Evolutionary conservation across 2,888 invertebrate species (phyloP).

Genomic region (Magallana nippona): DNA sequence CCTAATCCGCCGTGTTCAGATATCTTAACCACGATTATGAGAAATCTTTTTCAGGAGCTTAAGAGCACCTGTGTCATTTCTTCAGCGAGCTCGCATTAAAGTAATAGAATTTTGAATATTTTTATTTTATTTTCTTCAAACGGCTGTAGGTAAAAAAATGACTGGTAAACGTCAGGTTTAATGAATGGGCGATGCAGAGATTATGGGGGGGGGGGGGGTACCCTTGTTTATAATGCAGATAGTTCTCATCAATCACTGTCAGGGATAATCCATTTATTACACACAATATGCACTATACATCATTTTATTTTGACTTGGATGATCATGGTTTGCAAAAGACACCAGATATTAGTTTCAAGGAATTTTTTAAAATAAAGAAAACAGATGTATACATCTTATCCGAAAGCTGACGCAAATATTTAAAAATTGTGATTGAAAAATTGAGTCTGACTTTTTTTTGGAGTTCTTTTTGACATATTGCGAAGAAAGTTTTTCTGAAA

Average conservation of each 20-base stretch:
- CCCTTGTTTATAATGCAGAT: background rate
- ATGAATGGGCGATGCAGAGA: constrained; percentile 7
- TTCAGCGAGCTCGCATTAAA: constrained; percentile 6
- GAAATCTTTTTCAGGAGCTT: constrained; percentile 18
- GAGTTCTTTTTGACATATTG: background rate
- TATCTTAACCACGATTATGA: constrained; percentile 28
- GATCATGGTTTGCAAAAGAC: background rate
- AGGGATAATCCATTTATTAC: background rate
- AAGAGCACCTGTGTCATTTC: constrained; percentile 27
- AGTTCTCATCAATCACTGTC: constrained; percentile 4
- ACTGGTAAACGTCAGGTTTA: background rate
- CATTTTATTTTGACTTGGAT: background rate
- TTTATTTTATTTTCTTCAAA: constrained; percentile 8
- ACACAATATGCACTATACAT: background rate
- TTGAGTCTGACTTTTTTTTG: too few species aligned
- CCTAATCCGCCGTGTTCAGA: constrained; percentile 19
- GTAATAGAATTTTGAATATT: background rate
- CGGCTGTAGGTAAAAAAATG: background rate
- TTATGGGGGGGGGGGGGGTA: background rate
- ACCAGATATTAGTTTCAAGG: background rate
- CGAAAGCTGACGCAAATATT: too few species aligned
- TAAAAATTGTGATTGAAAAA: too few species aligned
- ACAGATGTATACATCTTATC: too few species aligned
- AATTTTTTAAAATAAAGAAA: too few species aligned
- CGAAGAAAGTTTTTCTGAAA: background rate